Conservation (phyloP, 2,113 vertebrate genomes). For the Campylorhamphus procurvoides region DNA sequence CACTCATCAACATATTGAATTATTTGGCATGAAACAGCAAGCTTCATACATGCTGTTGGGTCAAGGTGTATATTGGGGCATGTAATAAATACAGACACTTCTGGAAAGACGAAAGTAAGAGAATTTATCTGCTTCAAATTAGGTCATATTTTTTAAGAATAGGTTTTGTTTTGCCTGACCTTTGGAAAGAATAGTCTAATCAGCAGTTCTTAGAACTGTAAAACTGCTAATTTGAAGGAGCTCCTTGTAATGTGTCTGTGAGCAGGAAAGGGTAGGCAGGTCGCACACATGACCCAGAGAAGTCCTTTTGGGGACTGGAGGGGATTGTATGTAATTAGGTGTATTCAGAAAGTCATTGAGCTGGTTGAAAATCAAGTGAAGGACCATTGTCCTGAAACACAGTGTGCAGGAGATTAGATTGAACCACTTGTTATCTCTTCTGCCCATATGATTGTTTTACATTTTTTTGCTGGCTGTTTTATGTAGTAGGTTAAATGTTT, state of each 20-base stretch:
- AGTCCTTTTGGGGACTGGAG: not conserved
- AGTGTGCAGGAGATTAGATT: not conserved
- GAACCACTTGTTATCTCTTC: not conserved
- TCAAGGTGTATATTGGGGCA: not conserved
- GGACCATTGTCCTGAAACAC: not conserved
- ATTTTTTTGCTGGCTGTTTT: not conserved
- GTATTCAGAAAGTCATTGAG: not conserved
- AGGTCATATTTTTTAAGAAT: not conserved
- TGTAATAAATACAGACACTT: not conserved
- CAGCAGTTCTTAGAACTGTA: not conserved
- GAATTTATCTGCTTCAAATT: not conserved
- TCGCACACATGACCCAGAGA: not conserved
- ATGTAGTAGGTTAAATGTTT: not conserved
- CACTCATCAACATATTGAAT: not conserved
- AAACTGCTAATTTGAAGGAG: not conserved
- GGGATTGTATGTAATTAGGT: not conserved
- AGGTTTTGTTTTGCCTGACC: not conserved
- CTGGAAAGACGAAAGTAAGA: not conserved
- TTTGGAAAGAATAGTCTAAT: not conserved
- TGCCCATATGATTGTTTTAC: not conserved
- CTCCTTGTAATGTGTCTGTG: not conserved
- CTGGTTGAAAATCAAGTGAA: not conserved
- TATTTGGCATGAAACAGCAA: not conserved
- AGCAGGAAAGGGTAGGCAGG: not conserved
- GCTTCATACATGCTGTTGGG: not conserved